Percentiles rank a stretch among this genome's conserved stretches.
These are phyloP conservation scores for Onthophagus taurus DNA, from an alignment of 1,140 invertebrate genomes.

Conservation along the genomic window DNA sequence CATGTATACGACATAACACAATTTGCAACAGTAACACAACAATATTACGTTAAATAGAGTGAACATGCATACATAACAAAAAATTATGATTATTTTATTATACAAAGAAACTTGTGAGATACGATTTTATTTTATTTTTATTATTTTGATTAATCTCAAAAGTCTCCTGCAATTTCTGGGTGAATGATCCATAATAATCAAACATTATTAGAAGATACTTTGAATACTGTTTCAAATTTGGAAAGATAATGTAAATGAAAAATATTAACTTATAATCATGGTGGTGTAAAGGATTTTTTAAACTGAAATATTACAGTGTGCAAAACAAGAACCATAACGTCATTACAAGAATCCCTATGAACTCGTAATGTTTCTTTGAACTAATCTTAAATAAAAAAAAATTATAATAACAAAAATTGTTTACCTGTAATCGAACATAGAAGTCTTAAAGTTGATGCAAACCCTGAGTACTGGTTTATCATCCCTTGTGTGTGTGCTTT, in stretches of 20 bases:
- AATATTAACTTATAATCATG: too few relatives aligned
- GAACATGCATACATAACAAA: conserved; percentile 10
- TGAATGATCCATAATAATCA: too few relatives aligned
- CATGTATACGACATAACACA: conserved; percentile 35
- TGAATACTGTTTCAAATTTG: too few relatives aligned
- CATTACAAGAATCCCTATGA: conserved; percentile 1
- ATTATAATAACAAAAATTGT: conserved; percentile 11
- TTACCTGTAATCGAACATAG: conserved; percentile 91
- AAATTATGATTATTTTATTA: too few relatives aligned
- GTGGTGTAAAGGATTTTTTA: too few relatives aligned
- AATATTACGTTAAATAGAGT: conserved; percentile 11
- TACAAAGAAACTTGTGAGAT: too few relatives aligned
- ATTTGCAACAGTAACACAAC: conserved; percentile 31
- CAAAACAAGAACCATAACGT: neutral
- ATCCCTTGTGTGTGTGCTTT: conserved; percentile 76
- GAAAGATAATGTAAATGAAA: too few relatives aligned
- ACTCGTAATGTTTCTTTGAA: neutral
- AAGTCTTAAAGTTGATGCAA: conserved; percentile 72
- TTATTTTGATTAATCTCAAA: too few relatives aligned
- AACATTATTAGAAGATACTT: too few relatives aligned
- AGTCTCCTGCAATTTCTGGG: too few relatives aligned
- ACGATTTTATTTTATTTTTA: too few relatives aligned
- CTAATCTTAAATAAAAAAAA: neutral
- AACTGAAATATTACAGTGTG: conserved; percentile 9
- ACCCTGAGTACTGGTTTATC: conserved; percentile 79